These are phyloP conservation scores for Apamea sordens DNA, from an alignment of 2,888 invertebrate genomes.

Conservation along the genomic window DNA sequence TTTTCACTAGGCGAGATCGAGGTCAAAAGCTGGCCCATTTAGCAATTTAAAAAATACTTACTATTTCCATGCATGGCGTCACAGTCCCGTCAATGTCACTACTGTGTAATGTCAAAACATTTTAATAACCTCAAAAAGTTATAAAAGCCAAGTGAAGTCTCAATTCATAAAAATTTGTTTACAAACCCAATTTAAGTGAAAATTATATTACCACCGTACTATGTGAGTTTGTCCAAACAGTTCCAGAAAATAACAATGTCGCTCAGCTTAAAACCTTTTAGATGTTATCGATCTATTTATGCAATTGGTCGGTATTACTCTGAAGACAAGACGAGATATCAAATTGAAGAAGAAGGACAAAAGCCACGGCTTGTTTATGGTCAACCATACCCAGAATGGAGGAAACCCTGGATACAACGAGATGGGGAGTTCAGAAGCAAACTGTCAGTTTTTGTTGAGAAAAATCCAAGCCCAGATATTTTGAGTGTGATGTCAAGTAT, in stretches of 20 bases:
- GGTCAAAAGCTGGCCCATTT: neutral
- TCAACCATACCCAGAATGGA: slow-evolving; percentile 90
- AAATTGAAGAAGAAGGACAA: slow-evolving; percentile 81
- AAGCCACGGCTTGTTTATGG: slow-evolving; percentile 80
- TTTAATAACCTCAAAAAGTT: slow-evolving; percentile 34
- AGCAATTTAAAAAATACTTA: neutral
- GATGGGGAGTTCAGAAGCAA: slow-evolving; percentile 90
- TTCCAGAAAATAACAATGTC: slow-evolving; percentile 71
- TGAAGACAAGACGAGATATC: slow-evolving; percentile 83
- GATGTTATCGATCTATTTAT: slow-evolving; percentile 66
- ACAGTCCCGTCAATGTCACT: neutral
- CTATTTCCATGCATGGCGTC: neutral
- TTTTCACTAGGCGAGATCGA: too few species aligned
- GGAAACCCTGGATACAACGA: slow-evolving; percentile 91
- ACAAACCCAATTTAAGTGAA: neutral
- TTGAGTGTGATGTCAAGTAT: slow-evolving; percentile 86
- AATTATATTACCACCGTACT: neutral
- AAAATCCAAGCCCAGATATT: slow-evolving; percentile 83
- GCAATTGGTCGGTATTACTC: slow-evolving; percentile 77
- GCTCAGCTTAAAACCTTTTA: slow-evolving; percentile 70
- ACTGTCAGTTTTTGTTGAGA: slow-evolving; percentile 89
- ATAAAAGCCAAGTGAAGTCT: neutral
- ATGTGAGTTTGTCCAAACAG: neutral
- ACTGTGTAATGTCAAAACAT: slow-evolving; percentile 15
- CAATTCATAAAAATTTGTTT: neutral